A percentile compares a stretch with the other conserved stretches of the same genome.
Evolutionary conservation across 2,888 invertebrate genomes (phyloP).

Genomic region (Chalcis sispes): DNA sequence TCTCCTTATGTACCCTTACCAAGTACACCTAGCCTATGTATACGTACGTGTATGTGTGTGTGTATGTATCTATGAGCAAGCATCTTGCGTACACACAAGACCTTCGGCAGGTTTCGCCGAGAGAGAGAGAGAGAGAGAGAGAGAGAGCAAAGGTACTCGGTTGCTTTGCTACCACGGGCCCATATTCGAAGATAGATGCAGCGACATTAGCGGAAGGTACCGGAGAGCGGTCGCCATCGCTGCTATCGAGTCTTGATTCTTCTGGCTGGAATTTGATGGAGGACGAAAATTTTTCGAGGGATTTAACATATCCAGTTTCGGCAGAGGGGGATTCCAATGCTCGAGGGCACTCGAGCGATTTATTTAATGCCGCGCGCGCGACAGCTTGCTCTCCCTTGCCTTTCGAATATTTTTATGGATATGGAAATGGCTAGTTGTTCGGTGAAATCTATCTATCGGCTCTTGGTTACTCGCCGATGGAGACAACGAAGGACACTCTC

Average conservation of each 20-base stretch:
- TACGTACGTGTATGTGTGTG: neutral
- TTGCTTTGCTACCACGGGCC: neutral
- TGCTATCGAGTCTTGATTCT: too few species aligned
- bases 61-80: neutral
- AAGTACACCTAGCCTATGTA: neutral
- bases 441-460: too few species aligned
- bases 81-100: neutral
- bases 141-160: neutral
- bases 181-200: too few species aligned
- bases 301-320: too few species aligned
- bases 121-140: conserved; percentile 6
- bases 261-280: conserved; percentile 6
- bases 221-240: too few species aligned
- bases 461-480: too few species aligned
- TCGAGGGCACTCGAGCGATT: neutral
- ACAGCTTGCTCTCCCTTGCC: too few species aligned
- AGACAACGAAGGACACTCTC: too few species aligned
- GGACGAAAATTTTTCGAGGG: neutral
- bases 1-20: conserved; percentile 29
- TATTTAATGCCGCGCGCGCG: neutral
- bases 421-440: neutral
- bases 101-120: conserved; percentile 24
- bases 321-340: neutral
- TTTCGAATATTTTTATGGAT: neutral
- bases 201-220: too few species aligned